A percentile compares a stretch with the other conserved stretches of the same genome.
phyloP scores from a whole-genome alignment of 1,140 invertebrate species.

The Elysia chlorotica region DNA sequence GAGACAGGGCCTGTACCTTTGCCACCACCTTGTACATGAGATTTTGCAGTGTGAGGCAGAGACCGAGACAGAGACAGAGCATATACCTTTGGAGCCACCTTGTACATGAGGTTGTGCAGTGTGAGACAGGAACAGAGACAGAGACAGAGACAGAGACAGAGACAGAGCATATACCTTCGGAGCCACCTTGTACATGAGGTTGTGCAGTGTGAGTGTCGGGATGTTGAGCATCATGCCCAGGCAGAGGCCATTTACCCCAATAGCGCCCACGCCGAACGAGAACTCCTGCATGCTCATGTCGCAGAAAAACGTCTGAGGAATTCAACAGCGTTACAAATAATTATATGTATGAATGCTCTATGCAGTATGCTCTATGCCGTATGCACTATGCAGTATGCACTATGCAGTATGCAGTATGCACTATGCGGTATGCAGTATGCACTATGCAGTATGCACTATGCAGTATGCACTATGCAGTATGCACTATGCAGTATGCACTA shows the following conservation, averaged over 20 bases:
- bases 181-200: constrained; percentile 11
- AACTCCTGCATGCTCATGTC: constrained; percentile 16
- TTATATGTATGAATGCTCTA: no score
- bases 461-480: no score
- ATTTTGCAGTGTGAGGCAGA: not conserved
- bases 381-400: no score
- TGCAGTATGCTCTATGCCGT: no score
- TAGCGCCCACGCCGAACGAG: constrained; percentile 7
- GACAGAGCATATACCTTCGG: constrained; percentile 1
- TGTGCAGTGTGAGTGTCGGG: constrained; percentile 9
- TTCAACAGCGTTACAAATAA: no score
- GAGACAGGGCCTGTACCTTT: not conserved
- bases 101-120: not conserved
- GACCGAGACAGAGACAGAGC: not conserved
- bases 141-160: no score
- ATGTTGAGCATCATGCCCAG: constrained; percentile 20
- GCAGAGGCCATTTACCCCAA: constrained; percentile 6
- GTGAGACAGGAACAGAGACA: no score
- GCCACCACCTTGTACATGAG: not conserved
- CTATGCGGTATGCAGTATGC: no score
- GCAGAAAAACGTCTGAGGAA: constrained; percentile 16
- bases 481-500: no score
- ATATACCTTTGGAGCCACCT: not conserved
- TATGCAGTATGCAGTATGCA: no score
- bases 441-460: no score